A percentile compares a stretch with the other conserved stretches of the same genome.
These are phyloP conservation scores for Corvus moneduloides DNA, from an alignment of 2,113 vertebrate genomes.

Conservation along the genomic window DNA sequence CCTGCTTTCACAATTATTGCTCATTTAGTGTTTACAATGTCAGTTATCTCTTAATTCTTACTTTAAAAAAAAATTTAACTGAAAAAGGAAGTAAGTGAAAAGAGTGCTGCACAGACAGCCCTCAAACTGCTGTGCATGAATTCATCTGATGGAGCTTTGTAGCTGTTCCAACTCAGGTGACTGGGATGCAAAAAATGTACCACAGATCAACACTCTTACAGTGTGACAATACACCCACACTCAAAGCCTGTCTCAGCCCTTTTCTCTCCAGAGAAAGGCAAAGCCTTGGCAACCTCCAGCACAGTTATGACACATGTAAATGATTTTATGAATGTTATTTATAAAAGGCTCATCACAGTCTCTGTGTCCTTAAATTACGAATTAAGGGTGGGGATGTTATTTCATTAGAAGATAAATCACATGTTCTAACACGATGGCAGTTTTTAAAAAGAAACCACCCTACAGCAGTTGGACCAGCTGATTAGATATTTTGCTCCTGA, in stretches of 20 bases:
- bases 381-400: constrained; percentile 35
- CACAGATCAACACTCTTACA: neutral
- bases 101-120: neutral
- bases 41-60: neutral
- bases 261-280: neutral
- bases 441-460: constrained; percentile 44
- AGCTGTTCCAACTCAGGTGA: neutral
- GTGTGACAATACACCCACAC: neutral
- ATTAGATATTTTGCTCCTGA: constrained; percentile 17
- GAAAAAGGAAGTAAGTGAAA: neutral
- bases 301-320: neutral
- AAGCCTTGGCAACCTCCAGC: neutral
- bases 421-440: constrained; percentile 24
- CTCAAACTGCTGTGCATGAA: neutral
- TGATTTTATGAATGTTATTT: neutral
- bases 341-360: neutral
- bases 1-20: neutral
- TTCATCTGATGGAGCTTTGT: neutral
- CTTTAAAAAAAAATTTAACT: neutral
- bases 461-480: neutral
- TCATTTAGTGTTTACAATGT: neutral
- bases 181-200: neutral
- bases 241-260: neutral
- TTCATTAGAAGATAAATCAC: constrained; percentile 28
- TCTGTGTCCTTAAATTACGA: neutral